These are phyloP conservation scores for Dicranocentrus wangi DNA, from an alignment of 2,888 invertebrate genomes.

Conservation along the genomic window DNA sequence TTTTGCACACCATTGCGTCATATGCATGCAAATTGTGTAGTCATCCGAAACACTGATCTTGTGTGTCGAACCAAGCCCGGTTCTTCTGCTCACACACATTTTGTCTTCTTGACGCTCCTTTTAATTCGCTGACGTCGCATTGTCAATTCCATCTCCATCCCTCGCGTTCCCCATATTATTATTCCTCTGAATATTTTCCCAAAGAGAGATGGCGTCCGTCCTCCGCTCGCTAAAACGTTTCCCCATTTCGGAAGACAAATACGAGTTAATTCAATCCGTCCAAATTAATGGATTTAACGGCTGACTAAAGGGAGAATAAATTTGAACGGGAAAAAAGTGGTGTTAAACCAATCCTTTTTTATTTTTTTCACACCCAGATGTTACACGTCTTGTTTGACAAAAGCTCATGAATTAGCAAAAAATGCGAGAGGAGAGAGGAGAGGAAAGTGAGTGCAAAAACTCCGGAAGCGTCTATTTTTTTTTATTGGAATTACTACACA, in stretches of 20 bases:
- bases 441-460: too few relatives aligned
- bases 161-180: background rate
- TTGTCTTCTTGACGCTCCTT: too few relatives aligned
- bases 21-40: too few relatives aligned
- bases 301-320: slow-evolving; percentile 37
- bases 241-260: background rate
- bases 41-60: too few relatives aligned
- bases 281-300: slow-evolving; percentile 23
- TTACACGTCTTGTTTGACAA: slow-evolving; percentile 18
- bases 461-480: too few relatives aligned
- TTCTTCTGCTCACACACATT: too few relatives aligned
- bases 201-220: too few relatives aligned
- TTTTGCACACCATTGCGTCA: too few relatives aligned
- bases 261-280: slow-evolving; percentile 10
- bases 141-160: slow-evolving; percentile 3
- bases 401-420: slow-evolving; percentile 38
- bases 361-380: slow-evolving; percentile 19
- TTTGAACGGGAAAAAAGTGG: slow-evolving; percentile 22
- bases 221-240: too few relatives aligned
- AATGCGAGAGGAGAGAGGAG: slow-evolving; percentile 22
- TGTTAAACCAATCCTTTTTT: slow-evolving; percentile 6
- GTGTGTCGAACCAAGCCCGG: too few relatives aligned
- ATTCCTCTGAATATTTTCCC: background rate
- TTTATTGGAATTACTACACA: too few relatives aligned
- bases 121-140: background rate